Evolutionary conservation across 92 coral and sea anemone species (phyloP), one percentile per base, ranked within the genome.

Genomic region (Phenganax marumi): DNA sequence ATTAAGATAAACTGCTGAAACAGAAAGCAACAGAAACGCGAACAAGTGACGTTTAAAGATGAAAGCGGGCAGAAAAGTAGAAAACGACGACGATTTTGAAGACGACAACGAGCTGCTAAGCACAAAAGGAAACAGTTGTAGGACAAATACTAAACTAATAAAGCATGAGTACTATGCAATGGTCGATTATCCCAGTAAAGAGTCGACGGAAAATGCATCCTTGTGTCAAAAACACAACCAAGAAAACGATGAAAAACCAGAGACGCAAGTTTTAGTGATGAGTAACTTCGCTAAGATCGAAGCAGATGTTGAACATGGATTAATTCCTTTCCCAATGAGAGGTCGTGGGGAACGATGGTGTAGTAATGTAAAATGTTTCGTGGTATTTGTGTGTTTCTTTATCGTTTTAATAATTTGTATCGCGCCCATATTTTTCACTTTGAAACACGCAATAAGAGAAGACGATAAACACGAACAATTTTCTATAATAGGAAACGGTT

Each of bases 401-500:
- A 51, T 74, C 43, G 49, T 74, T 3, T 25, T 74, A 22, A 16
- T 25, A 25, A 39, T 74, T 18, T 74, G 58, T 12, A 12, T 53
- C 19, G 79, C 47, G 48, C 79, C 79, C 8, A 56, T 74, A 3
- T 66, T 66, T 11, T 66, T 66, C 48, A 17, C 72, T 2, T 19
- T 66, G 49, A 66, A 33, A 11, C 72, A 66, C 72, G 72, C 72
- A 3, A 48, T 66, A 16, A 33, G 49, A 10, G 72, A 48, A 1
- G 72, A 66, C 48, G 72, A 66, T 7, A 66, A 66, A 66, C 72
- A 66, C 48, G 72, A 66, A 3, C 72, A 66, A 48, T 66, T 66
- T 33, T 66, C 72, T 3, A 66, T 66, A 2, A 23, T 66, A 8
- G 65, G 65, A 13, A 58, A 58, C 65, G 13, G 16, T 12, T 6